These are phyloP conservation scores for Orchesella cincta DNA, from an alignment of 1,140 invertebrate species.

Conservation along the genomic window DNA sequence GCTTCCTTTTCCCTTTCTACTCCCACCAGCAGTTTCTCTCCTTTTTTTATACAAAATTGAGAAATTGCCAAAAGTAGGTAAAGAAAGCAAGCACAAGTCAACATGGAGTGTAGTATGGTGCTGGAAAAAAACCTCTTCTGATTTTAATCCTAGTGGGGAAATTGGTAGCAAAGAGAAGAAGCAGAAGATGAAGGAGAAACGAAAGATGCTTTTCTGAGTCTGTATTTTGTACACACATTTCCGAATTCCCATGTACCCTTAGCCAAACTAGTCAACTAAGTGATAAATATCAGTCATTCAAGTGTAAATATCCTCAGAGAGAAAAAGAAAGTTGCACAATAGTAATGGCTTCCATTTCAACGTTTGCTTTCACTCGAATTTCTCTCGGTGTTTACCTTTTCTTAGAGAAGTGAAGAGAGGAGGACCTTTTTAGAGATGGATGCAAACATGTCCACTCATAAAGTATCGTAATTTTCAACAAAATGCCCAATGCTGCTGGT, in stretches of 20 bases:
- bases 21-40: neutral
- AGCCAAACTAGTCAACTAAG: neutral
- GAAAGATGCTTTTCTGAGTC: too few relatives aligned
- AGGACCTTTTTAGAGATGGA: too few relatives aligned
- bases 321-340: neutral
- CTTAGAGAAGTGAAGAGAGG: neutral
- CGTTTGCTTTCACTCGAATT: neutral
- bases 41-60: neutral
- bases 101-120: too few relatives aligned
- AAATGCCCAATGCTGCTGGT: too few relatives aligned
- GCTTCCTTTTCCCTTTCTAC: neutral
- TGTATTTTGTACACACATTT: neutral
- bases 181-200: too few relatives aligned
- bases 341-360: neutral
- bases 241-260: neutral
- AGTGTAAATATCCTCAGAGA: neutral
- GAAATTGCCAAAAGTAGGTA: neutral
- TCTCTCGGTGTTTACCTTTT: too few relatives aligned
- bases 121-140: too few relatives aligned
- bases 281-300: conserved; percentile 12
- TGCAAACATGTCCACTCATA: too few relatives aligned
- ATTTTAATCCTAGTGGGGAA: too few relatives aligned
- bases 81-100: too few relatives aligned
- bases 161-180: too few relatives aligned
- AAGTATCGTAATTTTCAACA: too few relatives aligned